Conservation (phyloP, 2,888 invertebrate species). For the Gortyna flavago region DNA sequence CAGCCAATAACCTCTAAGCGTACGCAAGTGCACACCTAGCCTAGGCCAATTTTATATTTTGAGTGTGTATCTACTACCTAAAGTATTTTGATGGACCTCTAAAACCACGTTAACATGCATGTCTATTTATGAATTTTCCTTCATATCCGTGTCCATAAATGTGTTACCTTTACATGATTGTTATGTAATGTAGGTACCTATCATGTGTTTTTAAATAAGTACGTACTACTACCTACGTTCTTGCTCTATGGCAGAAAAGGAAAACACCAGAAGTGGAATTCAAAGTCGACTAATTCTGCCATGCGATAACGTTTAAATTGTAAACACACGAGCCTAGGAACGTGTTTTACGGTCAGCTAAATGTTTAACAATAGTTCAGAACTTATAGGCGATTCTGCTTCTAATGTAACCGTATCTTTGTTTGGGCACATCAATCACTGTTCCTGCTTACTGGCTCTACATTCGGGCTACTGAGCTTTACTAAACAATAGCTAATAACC, state of each 20-base stretch:
- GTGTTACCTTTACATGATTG: too few relatives aligned
- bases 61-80: neutral
- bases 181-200: neutral
- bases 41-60: slow-evolving; percentile 34
- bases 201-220: neutral
- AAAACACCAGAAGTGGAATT: neutral
- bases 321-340: slow-evolving; percentile 12
- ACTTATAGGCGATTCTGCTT: slow-evolving; percentile 41
- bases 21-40: slow-evolving; percentile 59
- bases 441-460: slow-evolving; percentile 37
- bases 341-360: slow-evolving; percentile 46
- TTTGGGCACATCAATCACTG: slow-evolving; percentile 73
- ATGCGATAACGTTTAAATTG: slow-evolving; percentile 18
- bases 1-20: slow-evolving; percentile 86
- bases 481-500: slow-evolving; percentile 72
- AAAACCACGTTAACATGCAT: neutral
- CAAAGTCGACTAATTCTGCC: neutral
- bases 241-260: neutral
- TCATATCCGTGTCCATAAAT: neutral
- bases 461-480: slow-evolving; percentile 48
- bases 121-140: neutral
- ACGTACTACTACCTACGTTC: neutral
- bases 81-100: neutral
- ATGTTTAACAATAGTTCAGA: slow-evolving; percentile 48
- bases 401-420: slow-evolving; percentile 71